Base-by-base conservation (phyloP, 2,888 invertebrate species). In the Heliconius sara region DNA sequence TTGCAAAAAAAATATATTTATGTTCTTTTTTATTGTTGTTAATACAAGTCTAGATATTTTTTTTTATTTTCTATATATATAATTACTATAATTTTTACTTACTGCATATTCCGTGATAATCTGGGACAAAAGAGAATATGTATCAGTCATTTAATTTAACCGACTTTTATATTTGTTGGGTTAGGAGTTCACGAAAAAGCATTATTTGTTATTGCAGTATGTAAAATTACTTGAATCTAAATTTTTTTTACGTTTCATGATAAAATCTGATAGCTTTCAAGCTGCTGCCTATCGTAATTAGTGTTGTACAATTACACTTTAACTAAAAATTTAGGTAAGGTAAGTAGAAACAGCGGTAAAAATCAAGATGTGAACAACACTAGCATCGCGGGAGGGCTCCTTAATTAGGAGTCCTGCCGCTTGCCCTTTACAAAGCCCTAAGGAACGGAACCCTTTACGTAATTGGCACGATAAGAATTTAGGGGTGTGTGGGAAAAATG, bases 401-500 rank as follows among this genome's bases (percentile, higher is more conserved):
- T 89, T 95, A 95, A 95, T 95, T 95, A 94, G 95, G 93, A 93
- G 91, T 91, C 95, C 92, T 89, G 92, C 92, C 91, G 93, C 88
- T 92, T 90, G 93, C 94, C 92, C 89, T 92, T 92, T 91, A 89
- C 87, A 83, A 87, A 88, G 86, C 88, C 89, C 87, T 88, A 88
- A 92, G 91, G 88, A 90, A 88, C 87, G 84, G 84, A 88, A 92
- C 91, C 93, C 93, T 90, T 92, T 93, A 85, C 82, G 86, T 94
- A 95, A 95, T 95, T 95, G 95, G 93, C 95, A 91, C 89, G 94
- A 94, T 95, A 95, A 94, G 93, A 93, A 93, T 91, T 88, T 87
- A 89, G 90, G 93, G 92, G 92, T 84, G 91, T 93, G 91, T 93
- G 94, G 91, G 94, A 95, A 94, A 87, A 87, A 85, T 88, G 87